These are phyloP conservation scores for Megaceryle torquata DNA, from an alignment of 2,113 vertebrate genomes.

Conservation along the genomic window DNA sequence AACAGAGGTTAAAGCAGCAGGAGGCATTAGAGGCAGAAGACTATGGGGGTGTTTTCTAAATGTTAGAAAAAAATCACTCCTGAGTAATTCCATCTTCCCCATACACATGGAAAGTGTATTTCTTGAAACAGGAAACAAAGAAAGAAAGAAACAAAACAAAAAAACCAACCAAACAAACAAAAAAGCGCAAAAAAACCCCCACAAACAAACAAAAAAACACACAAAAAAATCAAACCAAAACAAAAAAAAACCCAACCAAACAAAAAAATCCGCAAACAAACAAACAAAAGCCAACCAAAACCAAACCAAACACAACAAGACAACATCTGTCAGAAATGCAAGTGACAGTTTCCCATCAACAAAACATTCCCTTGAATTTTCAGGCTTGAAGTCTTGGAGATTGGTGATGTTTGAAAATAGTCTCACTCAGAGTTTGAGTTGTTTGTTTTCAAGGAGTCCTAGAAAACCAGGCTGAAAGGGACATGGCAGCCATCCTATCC, in stretches of 20 bases:
- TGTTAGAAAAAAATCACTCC: background rate
- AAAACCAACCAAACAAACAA: background rate
- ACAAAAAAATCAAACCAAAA: no score
- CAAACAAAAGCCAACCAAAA: no score
- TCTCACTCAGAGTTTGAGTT: background rate
- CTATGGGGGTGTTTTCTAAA: background rate
- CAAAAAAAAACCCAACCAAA: no score
- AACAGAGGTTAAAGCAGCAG: conserved; percentile 11
- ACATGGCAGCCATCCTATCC: background rate
- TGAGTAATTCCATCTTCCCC: background rate
- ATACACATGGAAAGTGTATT: background rate
- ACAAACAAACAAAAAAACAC: background rate
- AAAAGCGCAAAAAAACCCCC: background rate
- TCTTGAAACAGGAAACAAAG: background rate
- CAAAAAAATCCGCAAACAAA: no score
- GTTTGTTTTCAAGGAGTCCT: background rate
- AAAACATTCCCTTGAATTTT: background rate
- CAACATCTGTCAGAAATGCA: background rate
- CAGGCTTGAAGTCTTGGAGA: background rate
- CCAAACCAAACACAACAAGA: background rate
- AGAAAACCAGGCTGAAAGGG: background rate
- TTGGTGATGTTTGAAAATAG: background rate
- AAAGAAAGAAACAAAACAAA: background rate
- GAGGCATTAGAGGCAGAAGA: background rate
- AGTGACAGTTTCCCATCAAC: background rate